Base-by-base conservation (phyloP, 2,888 invertebrate species). In the Muschampia plurimacula region DNA sequence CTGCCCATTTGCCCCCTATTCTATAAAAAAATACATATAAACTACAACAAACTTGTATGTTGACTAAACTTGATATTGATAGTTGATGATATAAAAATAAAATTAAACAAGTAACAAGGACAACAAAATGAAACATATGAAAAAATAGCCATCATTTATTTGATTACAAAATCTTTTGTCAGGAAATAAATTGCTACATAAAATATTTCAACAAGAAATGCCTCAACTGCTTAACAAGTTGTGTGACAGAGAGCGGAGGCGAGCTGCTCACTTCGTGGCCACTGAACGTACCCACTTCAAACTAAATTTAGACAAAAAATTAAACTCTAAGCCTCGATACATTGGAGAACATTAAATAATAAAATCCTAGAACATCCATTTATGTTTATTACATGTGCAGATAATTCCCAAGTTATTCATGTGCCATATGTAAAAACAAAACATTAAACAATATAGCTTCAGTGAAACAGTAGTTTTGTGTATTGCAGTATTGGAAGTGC, bases 101-200 rank as follows among this genome's bases (percentile, higher is more conserved):
- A 32, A 55, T 55, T 55, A 15, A 15, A n/a, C n/a, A 55, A 39
- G 46, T 13, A 49, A 49, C 1, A 5, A 49, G 52, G 41, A 4
- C 2, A 15, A 64, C 6, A 62, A 77, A 81, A 81, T 81, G 59
- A 83, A 79, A 80, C 77, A 77, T 69, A 46, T 36, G 60, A 72
- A 75, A 78, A 90, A 90, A 92, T 92, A 91, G 91, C 90, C 92
- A 92, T 92, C 88, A 89, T 92, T 92, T 92, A 92, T 92, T 92
- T 90, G 91, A 92, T 92, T 91, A 92, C 90, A 92, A 92, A 92
- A 91, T 88, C 83, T 86, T 89, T 90, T 84, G 90, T 91, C 91
- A 89, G 84, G 90, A 91, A 92, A 91, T 91, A 90, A 92, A 91
- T 89, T 85, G 92, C 90, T 90, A 91, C 90, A 89, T 92, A 90